Conservation (phyloP, 2,888 invertebrate species). For the Dorcus hopei region DNA sequence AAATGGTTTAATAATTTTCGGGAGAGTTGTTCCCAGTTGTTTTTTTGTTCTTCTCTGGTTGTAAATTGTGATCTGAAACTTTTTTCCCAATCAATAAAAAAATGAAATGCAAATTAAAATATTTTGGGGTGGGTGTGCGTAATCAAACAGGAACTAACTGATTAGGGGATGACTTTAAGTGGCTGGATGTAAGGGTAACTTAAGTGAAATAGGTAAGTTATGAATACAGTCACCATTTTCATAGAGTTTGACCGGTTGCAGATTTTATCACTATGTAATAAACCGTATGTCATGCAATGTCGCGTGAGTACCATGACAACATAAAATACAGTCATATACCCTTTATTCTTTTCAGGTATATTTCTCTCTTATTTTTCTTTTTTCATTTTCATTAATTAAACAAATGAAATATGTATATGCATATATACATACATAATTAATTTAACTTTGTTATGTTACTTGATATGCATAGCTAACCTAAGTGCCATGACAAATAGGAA, state of each 20-base stretch:
- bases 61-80: no score
- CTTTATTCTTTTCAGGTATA: slow-evolving; percentile 39
- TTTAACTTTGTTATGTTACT: slow-evolving; percentile 2
- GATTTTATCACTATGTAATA: slow-evolving; percentile 45
- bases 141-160: neutral
- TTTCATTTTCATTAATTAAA: slow-evolving; percentile 46
- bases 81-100: no score
- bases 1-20: no score
- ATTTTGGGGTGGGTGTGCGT: no score
- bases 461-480: slow-evolving; percentile 6
- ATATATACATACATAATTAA: slow-evolving; percentile 22
- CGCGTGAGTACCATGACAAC: slow-evolving; percentile 48
- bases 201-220: slow-evolving; percentile 33
- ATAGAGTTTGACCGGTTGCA: slow-evolving; percentile 44
- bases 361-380: slow-evolving; percentile 31
- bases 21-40: no score
- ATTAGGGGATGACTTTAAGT: slow-evolving; percentile 13
- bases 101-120: no score
- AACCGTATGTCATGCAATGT: slow-evolving; percentile 47
- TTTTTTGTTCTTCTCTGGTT: no score
- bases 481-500: slow-evolving; percentile 15
- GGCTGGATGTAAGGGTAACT: slow-evolving; percentile 28
- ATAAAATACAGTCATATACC: slow-evolving; percentile 46
- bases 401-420: slow-evolving; percentile 43
- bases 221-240: slow-evolving; percentile 32